Evolutionary conservation across 1,140 invertebrate genomes (phyloP).

Genomic region (Alviniconcha marisindica): DNA sequence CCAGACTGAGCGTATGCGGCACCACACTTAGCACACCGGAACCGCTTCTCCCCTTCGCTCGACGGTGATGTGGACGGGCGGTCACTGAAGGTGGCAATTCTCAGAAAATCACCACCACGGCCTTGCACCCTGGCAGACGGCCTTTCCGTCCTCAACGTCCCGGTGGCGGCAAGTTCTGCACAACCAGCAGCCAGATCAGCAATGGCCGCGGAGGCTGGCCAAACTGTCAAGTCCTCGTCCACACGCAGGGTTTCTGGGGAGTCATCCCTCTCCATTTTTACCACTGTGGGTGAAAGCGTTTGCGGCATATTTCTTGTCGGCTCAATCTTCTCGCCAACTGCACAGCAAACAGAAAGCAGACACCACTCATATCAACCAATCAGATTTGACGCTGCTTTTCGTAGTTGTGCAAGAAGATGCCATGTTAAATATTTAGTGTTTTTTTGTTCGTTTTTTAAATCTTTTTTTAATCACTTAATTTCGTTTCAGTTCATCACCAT

Average conservation of each 20-base stretch:
- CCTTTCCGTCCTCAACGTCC: no score
- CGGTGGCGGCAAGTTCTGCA: neutral
- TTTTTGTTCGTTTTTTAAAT: no score
- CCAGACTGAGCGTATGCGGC: constrained; percentile 22
- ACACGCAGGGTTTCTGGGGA: neutral
- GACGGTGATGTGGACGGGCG: neutral
- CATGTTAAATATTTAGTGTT: no score
- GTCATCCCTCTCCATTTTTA: constrained; percentile 13
- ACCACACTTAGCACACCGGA: constrained; percentile 13
- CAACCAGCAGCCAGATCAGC: neutral
- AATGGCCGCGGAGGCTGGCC: constrained; percentile 7
- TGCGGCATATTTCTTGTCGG: neutral
- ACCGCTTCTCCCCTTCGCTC: neutral
- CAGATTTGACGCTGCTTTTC: no score
- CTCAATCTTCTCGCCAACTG: neutral
- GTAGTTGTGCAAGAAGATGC: no score
- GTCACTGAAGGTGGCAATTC: neutral
- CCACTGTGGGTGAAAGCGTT: neutral
- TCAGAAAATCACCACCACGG: neutral
- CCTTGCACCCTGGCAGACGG: no score
- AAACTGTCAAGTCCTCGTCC: neutral
- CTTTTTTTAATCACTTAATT: no score
- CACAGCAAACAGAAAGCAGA: constrained; percentile 20
- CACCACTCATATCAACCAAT: no score
- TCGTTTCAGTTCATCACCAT: no score